Percentiles rank a stretch among this genome's conserved stretches.
These are phyloP conservation scores for Carapus acus DNA, from an alignment of 2,797 vertebrate species.

Conservation along the genomic window DNA sequence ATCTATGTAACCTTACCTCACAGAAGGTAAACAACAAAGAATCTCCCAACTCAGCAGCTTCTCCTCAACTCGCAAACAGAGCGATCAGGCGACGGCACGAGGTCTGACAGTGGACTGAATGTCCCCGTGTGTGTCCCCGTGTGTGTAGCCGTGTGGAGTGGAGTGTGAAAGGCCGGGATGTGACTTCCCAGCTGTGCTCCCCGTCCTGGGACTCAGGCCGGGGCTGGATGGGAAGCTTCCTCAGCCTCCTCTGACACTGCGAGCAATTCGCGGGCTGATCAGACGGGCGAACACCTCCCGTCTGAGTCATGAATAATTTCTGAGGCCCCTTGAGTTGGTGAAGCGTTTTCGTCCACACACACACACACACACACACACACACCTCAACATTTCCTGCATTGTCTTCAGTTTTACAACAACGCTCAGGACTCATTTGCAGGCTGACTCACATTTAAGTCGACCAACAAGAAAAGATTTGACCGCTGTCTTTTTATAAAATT, in stretches of 20 bases:
- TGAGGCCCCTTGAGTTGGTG: slow-evolving; percentile 40
- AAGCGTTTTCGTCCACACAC: slow-evolving; percentile 9
- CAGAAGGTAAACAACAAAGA: slow-evolving; percentile 36
- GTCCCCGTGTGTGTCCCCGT: slow-evolving; percentile 56
- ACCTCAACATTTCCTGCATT: slow-evolving; percentile 38
- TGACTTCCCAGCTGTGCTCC: slow-evolving; percentile 66
- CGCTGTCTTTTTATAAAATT: slow-evolving; percentile 45
- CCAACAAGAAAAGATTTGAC: slow-evolving; percentile 40
- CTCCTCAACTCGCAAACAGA: slow-evolving; percentile 46
- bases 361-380: slow-evolving; percentile 27
- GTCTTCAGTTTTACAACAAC: slow-evolving; percentile 32
- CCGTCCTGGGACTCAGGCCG: slow-evolving; percentile 54
- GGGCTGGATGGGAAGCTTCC: slow-evolving; percentile 52
- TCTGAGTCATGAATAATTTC: slow-evolving; percentile 61
- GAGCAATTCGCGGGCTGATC: slow-evolving; percentile 41
- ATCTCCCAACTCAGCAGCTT: slow-evolving; percentile 50
- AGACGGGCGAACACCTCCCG: slow-evolving; percentile 38
- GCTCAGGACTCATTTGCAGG: slow-evolving; percentile 31
- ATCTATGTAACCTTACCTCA: too few species aligned
- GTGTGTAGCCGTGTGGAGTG: slow-evolving; percentile 61
- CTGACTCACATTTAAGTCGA: slow-evolving; percentile 33
- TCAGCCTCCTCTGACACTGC: slow-evolving; percentile 35
- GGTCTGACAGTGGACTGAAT: slow-evolving; percentile 47
- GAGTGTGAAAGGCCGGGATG: slow-evolving; percentile 59
- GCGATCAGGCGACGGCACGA: slow-evolving; percentile 37